Evolutionary conservation across 2,888 invertebrate genomes (phyloP), one percentile per base, ranked within the genome.

Genomic region (Chirona hameri): DNA sequence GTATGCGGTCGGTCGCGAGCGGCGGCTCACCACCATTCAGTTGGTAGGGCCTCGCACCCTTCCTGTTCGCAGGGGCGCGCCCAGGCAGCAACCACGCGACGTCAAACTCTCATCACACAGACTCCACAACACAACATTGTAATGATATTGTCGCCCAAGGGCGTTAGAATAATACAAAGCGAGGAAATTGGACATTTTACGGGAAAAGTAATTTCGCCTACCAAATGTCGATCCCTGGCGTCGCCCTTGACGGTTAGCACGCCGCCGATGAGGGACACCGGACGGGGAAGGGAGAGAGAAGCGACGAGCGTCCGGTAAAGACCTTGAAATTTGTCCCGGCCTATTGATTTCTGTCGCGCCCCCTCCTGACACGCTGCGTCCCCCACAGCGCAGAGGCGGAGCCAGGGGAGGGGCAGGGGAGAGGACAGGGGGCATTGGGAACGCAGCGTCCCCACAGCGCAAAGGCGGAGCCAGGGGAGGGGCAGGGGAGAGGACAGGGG

Each of bases 241-340:
- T 9, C 65, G 65, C 65, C 65, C 27, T n/a, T 65, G 65, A 10
- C 57, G 21, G 57, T 24, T n/a, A 9, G 65, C 65, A 52, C 52
- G 65, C 10, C 65, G 69, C 3, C 72, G 31, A 1, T 15, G 14
- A 72, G 29, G 31, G 72, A 18, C 60, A 24, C 29, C 31, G 72
- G 72, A 14, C 18, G 27, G 14, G 27, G 27, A 31, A 15, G 31
- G 29, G 72, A 31, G 72, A 10, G 69, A 18, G 4, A 31, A 0
- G 3, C 72, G 29, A 29, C 69, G 0, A 7, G 18, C 72, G 72
- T 27, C 72, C 72, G 72, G 72, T 72, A 72, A 72, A 72, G 72
- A 72, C 72, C 72, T 72, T 72, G 72, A 72, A 72, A 72, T 72
- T 72, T 72, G 72, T 72, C 72, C 31, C 18, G 31, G 18, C 29